Conservation (phyloP, 2,888 invertebrate species). For the Mamestra brassicae region DNA sequence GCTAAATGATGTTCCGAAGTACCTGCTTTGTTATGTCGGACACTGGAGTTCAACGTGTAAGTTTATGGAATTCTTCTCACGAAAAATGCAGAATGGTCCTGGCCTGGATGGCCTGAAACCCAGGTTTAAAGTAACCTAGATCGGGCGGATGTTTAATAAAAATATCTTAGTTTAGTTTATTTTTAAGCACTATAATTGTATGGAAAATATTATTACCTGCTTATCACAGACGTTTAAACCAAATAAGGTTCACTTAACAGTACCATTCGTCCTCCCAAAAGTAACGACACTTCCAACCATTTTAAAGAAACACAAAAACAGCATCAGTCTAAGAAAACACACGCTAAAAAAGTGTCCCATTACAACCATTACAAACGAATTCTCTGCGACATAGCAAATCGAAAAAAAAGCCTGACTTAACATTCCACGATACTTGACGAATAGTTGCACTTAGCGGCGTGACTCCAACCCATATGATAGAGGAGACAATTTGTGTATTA, state of each 20-base stretch:
- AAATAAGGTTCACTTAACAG: neutral
- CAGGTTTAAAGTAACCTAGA: too few species aligned
- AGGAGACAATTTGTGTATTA: conserved; percentile 74
- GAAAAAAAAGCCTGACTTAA: conserved; percentile 58
- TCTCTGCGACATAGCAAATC: conserved; percentile 28
- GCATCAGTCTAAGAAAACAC: neutral
- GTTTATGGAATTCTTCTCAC: neutral
- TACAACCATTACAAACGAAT: conserved; percentile 31
- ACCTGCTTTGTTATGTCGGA: conserved; percentile 50
- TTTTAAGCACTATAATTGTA: too few species aligned
- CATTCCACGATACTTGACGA: conserved; percentile 54
- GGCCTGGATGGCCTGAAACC: too few species aligned
- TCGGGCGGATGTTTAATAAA: too few species aligned
- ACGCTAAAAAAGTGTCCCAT: conserved; percentile 6
- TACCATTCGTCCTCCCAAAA: neutral
- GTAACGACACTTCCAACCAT: neutral
- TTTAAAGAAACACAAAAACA: conserved; percentile 3
- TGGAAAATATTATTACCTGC: neutral
- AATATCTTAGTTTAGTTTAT: too few species aligned
- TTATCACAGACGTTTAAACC: neutral
- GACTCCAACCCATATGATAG: conserved; percentile 67
- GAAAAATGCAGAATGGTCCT: neutral
- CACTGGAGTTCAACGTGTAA: neutral
- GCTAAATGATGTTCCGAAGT: conserved; percentile 46
- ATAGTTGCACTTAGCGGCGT: conserved; percentile 53